Conservation (phyloP, 2,113 vertebrate species). For the Gobiocypris rarus region DNA sequence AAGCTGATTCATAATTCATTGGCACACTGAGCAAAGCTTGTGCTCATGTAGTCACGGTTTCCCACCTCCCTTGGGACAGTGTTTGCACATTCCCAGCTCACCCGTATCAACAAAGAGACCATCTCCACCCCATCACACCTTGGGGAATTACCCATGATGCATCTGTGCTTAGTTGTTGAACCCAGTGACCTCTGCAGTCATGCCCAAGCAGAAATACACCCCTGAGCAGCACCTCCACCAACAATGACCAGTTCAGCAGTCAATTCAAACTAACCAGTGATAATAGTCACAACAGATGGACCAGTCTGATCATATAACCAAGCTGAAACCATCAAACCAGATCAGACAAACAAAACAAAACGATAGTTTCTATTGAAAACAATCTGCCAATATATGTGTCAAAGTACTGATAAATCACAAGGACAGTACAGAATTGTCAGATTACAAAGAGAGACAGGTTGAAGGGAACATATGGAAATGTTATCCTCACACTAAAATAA, state of each 20-base stretch:
- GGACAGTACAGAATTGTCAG: neutral
- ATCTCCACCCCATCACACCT: conserved; percentile 24
- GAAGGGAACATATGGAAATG: neutral
- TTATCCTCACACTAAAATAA: neutral
- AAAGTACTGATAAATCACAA: neutral
- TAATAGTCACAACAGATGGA: neutral
- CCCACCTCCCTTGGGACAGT: neutral
- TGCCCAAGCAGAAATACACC: neutral
- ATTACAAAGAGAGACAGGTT: neutral
- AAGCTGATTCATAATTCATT: conserved; percentile 38
- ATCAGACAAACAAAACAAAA: neutral
- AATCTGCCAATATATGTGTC: neutral
- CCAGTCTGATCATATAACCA: neutral
- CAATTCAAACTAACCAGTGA: neutral
- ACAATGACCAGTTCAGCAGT: neutral
- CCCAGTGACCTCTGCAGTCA: neutral
- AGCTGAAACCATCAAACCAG: neutral
- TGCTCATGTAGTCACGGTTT: neutral
- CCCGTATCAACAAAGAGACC: conserved; percentile 32
- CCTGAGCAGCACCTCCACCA: neutral
- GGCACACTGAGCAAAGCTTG: neutral
- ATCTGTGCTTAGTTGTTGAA: conserved; percentile 8
- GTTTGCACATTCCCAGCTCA: conserved; percentile 17
- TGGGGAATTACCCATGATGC: conserved; percentile 17
- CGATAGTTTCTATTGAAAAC: neutral